These are phyloP conservation scores for Dendrolimus houi DNA, from an alignment of 2,888 invertebrate genomes.

Conservation along the genomic window DNA sequence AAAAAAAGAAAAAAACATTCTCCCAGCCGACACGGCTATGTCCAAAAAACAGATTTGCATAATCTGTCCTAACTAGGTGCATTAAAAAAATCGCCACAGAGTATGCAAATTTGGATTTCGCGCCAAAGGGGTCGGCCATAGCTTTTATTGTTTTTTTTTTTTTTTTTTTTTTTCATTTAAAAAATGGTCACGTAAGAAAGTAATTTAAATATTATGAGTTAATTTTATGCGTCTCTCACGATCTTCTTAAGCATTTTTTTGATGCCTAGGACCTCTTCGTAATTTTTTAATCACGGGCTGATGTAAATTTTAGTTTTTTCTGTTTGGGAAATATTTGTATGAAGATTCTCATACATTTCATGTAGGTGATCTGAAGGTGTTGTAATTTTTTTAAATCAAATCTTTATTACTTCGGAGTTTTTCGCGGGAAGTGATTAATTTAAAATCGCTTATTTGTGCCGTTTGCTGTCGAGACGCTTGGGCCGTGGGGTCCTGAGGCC, in stretches of 20 bases:
- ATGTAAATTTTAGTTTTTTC: slow-evolving; percentile 17
- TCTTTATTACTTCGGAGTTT: too few relatives aligned
- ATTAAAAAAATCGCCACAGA: slow-evolving; percentile 63
- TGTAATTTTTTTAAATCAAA: too few relatives aligned
- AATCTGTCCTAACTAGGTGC: slow-evolving; percentile 38
- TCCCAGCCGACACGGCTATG: slow-evolving; percentile 37
- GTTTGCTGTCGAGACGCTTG: too few relatives aligned
- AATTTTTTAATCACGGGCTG: slow-evolving; percentile 12
- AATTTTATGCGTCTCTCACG: slow-evolving; percentile 65
- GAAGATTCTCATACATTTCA: not conserved
- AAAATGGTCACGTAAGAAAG: slow-evolving; percentile 62
- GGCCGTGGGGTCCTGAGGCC: too few relatives aligned
- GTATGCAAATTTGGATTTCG: slow-evolving; percentile 57
- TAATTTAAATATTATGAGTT: slow-evolving; percentile 42
- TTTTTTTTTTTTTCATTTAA: slow-evolving; percentile 38
- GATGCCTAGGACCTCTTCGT: slow-evolving; percentile 18
- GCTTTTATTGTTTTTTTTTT: slow-evolving; percentile 30
- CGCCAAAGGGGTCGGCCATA: slow-evolving; percentile 38
- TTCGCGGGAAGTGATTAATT: too few relatives aligned
- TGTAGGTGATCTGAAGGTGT: not conserved
- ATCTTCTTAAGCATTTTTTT: slow-evolving; percentile 35
- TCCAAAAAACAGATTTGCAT: slow-evolving; percentile 70
- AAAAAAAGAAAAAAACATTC: slow-evolving; percentile 27
- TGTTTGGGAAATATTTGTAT: not conserved
- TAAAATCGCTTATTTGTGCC: too few relatives aligned